These are phyloP conservation scores for Endomychus coccineus DNA, from an alignment of 2,888 invertebrate species.

Conservation along the genomic window DNA sequence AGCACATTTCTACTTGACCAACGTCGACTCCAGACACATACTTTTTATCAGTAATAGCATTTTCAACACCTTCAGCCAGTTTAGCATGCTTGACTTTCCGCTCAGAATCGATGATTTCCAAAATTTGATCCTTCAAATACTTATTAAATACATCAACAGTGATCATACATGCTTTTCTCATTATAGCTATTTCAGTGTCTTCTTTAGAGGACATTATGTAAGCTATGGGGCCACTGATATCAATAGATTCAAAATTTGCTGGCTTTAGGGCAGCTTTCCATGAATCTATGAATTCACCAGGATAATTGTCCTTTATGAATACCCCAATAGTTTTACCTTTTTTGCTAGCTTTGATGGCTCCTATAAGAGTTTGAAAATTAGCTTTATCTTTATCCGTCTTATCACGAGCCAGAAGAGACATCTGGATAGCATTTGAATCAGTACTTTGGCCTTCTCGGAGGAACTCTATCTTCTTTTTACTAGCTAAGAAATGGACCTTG, in stretches of 20 bases:
- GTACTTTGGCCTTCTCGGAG: slow-evolving; percentile 83
- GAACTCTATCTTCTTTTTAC: slow-evolving; percentile 98
- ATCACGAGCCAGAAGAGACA: slow-evolving; percentile 82
- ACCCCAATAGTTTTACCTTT: slow-evolving; percentile 83
- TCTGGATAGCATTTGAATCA: slow-evolving; percentile 71
- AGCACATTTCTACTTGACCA: slow-evolving; percentile 91
- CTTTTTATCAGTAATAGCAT: slow-evolving; percentile 90
- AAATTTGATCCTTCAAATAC: slow-evolving; percentile 93
- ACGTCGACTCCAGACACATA: slow-evolving; percentile 87
- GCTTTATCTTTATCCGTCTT: slow-evolving; percentile 89
- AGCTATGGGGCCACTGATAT: slow-evolving; percentile 78
- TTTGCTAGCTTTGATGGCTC: slow-evolving; percentile 79
- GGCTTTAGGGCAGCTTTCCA: slow-evolving; percentile 77
- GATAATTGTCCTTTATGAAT: slow-evolving; percentile 89
- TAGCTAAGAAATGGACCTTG: slow-evolving; percentile 82
- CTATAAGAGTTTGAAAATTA: slow-evolving; percentile 70
- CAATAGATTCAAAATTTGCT: slow-evolving; percentile 76
- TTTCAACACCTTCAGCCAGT: slow-evolving; percentile 89
- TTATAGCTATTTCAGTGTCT: slow-evolving; percentile 79
- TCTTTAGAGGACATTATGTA: slow-evolving; percentile 91
- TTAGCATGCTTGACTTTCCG: slow-evolving; percentile 96
- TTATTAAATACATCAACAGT: slow-evolving; percentile 94
- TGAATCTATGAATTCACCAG: slow-evolving; percentile 85
- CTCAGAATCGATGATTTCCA: slow-evolving; percentile 98
- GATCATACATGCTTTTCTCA: slow-evolving; percentile 88